phyloP scores from a whole-genome alignment of 2,888 invertebrate genomes.

The Xestia ashworthii region DNA sequence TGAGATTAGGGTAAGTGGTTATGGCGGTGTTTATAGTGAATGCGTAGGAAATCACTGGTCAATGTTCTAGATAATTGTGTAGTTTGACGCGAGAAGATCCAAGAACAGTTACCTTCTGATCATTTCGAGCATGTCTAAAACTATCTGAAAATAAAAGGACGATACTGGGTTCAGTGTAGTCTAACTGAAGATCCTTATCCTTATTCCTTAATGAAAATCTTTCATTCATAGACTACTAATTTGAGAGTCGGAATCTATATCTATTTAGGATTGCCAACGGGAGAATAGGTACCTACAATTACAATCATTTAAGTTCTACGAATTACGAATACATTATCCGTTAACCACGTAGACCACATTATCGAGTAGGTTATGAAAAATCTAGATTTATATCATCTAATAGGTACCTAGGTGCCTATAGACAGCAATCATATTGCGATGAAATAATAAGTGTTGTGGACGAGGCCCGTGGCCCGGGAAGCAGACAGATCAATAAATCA shows the following conservation, averaged over 20 bases:
- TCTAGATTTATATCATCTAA: neutral
- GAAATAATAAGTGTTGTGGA: neutral
- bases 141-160: neutral
- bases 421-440: neutral
- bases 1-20: neutral
- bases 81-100: too few relatives aligned
- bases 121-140: neutral
- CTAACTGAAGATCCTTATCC: too few relatives aligned
- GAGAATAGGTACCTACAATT: too few relatives aligned
- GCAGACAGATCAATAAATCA: slow-evolving; percentile 33
- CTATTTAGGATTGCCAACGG: neutral
- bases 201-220: too few relatives aligned
- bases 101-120: neutral
- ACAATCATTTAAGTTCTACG: too few relatives aligned
- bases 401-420: neutral
- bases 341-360: neutral
- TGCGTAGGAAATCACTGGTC: neutral
- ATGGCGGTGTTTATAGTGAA: neutral
- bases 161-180: neutral
- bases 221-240: too few relatives aligned
- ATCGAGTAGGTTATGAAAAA: neutral
- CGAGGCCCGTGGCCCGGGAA: neutral
- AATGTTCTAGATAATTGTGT: neutral
- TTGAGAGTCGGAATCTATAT: neutral
- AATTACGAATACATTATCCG: neutral